A percentile compares a stretch with the other conserved stretches of the same genome.
phyloP scores from a whole-genome alignment of 2,888 invertebrate genomes.

The Chrysodeixis includens region DNA sequence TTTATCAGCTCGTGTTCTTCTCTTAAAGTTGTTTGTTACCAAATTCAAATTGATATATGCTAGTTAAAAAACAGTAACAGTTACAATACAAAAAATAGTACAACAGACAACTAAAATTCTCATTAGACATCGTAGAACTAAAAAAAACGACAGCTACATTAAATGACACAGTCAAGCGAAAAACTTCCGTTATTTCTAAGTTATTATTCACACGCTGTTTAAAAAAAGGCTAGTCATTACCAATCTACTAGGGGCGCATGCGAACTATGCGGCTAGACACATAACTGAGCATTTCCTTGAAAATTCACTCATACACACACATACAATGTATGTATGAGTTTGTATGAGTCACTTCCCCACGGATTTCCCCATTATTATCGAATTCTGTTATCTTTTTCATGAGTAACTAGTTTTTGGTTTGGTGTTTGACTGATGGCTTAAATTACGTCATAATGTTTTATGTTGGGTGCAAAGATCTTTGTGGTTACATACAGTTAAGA shows the following conservation, averaged over 20 bases:
- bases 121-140: too few relatives aligned
- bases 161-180: neutral
- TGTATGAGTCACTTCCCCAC: conserved; percentile 31
- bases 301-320: conserved; percentile 12
- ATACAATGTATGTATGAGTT: neutral
- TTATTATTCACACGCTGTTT: neutral
- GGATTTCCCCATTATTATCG: conserved; percentile 46
- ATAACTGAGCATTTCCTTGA: conserved; percentile 27
- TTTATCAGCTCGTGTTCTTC: too few relatives aligned
- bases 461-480: too few relatives aligned
- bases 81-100: too few relatives aligned
- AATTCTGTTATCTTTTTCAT: conserved; percentile 30
- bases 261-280: conserved; percentile 18
- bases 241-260: conserved; percentile 1
- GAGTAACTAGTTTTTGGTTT: conserved; percentile 17
- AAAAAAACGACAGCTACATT: too few relatives aligned
- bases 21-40: too few relatives aligned
- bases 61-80: too few relatives aligned
- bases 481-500: too few relatives aligned
- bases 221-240: neutral
- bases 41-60: too few relatives aligned
- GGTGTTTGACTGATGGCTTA: neutral
- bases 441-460: too few relatives aligned
- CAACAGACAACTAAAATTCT: too few relatives aligned
- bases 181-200: too few relatives aligned